Conservation (phyloP, 2,113 vertebrate species). For the Hippopotamus amphibius region DNA sequence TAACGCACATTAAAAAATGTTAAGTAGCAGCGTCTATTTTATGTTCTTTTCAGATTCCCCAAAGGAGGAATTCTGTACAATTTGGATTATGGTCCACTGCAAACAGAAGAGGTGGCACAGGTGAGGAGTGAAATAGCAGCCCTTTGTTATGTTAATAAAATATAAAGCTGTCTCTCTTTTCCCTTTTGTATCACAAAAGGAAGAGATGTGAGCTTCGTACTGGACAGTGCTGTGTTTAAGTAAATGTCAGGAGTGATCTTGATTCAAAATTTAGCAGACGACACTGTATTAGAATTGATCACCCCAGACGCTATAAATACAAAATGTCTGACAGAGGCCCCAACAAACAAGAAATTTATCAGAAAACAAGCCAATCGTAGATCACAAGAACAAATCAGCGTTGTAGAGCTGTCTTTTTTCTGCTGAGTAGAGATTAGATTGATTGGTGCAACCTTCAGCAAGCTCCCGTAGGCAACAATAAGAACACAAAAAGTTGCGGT, state of each 20-base stretch:
- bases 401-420: constrained; percentile 69
- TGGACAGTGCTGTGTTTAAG: constrained; percentile 57
- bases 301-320: constrained; percentile 69
- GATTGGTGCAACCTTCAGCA: constrained; percentile 68
- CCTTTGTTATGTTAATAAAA: constrained; percentile 72
- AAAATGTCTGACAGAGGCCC: constrained; percentile 74
- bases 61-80: background rate
- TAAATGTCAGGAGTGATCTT: constrained; percentile 65
- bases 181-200: background rate
- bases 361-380: constrained; percentile 74
- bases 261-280: constrained; percentile 71
- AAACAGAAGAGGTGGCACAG: background rate
- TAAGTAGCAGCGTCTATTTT: background rate
- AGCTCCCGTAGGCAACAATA: constrained; percentile 45
- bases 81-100: background rate
- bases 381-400: constrained; percentile 69
- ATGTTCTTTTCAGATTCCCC: background rate
- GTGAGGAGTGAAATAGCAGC: background rate
- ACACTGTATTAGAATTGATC: constrained; percentile 75
- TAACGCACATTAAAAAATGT: background rate
- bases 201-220: background rate
- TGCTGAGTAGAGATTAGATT: constrained; percentile 77
- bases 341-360: constrained; percentile 81
- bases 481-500: background rate
- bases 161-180: constrained; percentile 45